Conservation (phyloP, 2,797 vertebrate genomes). For the Macrochelys suwanniensis region DNA sequence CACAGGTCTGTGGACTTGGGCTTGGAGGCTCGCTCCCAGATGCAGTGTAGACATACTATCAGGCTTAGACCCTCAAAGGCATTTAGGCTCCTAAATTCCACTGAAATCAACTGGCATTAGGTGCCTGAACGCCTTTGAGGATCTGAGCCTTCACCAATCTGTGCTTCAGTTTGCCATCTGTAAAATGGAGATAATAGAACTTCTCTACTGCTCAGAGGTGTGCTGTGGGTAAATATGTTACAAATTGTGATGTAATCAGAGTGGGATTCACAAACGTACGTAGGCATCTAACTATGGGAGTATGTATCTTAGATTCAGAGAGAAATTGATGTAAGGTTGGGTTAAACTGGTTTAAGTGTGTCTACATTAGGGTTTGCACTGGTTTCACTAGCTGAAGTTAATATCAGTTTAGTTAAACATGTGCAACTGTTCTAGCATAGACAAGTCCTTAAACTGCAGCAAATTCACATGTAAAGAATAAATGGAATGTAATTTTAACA, state of each 20-base stretch:
- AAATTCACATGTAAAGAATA: background rate
- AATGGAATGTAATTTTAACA: background rate
- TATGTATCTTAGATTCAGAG: background rate
- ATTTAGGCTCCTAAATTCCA: background rate
- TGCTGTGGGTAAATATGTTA: background rate
- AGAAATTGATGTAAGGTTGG: background rate
- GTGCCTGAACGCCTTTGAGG: background rate
- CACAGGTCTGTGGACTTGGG: background rate
- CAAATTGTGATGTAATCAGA: background rate
- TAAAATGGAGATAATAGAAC: background rate
- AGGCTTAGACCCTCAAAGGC: background rate
- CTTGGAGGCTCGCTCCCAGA: background rate
- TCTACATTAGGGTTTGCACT: background rate
- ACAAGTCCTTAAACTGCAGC: background rate
- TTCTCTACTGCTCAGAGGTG: background rate
- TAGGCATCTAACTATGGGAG: background rate
- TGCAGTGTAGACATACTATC: background rate
- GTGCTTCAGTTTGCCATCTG: background rate
- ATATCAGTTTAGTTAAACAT: constrained; percentile 9
- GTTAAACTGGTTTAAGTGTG: background rate
- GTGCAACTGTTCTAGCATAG: background rate
- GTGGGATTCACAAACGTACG: fast-evolving
- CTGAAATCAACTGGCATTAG: background rate
- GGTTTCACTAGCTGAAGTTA: background rate
- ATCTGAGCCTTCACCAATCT: background rate